Base-by-base conservation (phyloP, 2,113 vertebrate genomes). In the Channa argus region DNA sequence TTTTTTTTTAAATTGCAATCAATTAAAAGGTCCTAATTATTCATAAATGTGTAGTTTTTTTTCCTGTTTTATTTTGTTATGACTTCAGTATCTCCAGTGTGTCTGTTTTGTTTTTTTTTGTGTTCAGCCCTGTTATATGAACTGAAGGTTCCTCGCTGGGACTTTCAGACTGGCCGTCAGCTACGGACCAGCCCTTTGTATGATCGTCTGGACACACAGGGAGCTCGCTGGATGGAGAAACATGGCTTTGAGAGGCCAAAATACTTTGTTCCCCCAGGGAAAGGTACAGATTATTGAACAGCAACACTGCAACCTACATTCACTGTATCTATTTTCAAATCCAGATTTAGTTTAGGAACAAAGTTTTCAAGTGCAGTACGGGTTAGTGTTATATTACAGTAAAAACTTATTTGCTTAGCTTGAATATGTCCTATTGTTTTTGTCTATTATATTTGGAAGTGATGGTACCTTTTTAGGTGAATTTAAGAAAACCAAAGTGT, bases 191-290 rank as follows among this genome's bases (percentile, higher is more conserved):
- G 97, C 1, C 98, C 98, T 0, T 85, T 99, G 37, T 98, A 99
- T 0, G 98, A 99, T 88, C 96, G 98, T 0, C 91, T 99, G 82
- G 98, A 99, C 11, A 96, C 96, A 0, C 98, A 99, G 82, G 98
- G 98, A 33, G 98, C 97, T 1, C 93, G 97, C 38, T 99, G 98
- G 98, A 98, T 99, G 97, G 98, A 99, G 89, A 99, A 99, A 76
- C 98, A 99, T 0, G 98, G 98, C 5, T 99, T 99, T 46, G 98
- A 99, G 91, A 95, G 98, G 64, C 95, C 97, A 47, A 99, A 99
- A 80, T 99, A 96, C 79, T 99, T 99, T 65, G 94, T 99, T 72
- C 98, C 98, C 0, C 94, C 94, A 4, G 98, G 96, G 15, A 99
- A 95, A 81, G 98, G 98, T 97, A 59, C 12, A 15, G 5, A 49